Base-by-base conservation (phyloP, 1,140 invertebrate species). In the Camponotus floridanus region DNA sequence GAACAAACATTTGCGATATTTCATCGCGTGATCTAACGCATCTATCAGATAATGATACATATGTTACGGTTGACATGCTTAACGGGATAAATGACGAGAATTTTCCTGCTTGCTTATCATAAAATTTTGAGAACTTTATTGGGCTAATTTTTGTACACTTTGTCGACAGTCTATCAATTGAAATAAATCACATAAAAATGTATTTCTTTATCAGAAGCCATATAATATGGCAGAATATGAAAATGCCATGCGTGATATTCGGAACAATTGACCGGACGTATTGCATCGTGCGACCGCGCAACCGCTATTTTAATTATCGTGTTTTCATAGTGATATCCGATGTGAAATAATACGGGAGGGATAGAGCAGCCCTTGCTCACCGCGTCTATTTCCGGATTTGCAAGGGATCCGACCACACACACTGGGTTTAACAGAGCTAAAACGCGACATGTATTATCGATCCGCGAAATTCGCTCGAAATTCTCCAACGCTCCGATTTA, bases 371-470 rank as follows among this genome's bases (percentile, higher is more conserved):
- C 48, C 68, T 33, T n/a, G 42, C 39, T 45, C 9, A 55, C 64
- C 65, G 64, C 64, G 48, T 90, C 76, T 79, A 90, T 90, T 90
- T 91, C 83, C 89, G 83, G 86, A 86, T 91, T 84, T 83, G 81
- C 70, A 59, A 90, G 71, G 39, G 76, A 91, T 31, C 85, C 71
- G 76, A 81, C 65, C 80, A 21, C 48, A 67, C 36, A 42, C 31
- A 67, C 36, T 33, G 39, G 21, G 67, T 26, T 79, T 59, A 59
- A 68, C 36, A 45, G 15, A 57, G 39, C 26, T 80, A 13, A 80
- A 78, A 59, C 79, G 26, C 55, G 39, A 15, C 68, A 33, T 74
- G 68, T 45, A 73, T 61, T 81, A 83, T 83, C 68, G 67, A 81
- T 45, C 55, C 79, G 8, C 39, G 79, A 81, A 45, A 79, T 68